phyloP scores from a whole-genome alignment of 2,113 vertebrate genomes.

The Craseonycteris thonglongyai region DNA sequence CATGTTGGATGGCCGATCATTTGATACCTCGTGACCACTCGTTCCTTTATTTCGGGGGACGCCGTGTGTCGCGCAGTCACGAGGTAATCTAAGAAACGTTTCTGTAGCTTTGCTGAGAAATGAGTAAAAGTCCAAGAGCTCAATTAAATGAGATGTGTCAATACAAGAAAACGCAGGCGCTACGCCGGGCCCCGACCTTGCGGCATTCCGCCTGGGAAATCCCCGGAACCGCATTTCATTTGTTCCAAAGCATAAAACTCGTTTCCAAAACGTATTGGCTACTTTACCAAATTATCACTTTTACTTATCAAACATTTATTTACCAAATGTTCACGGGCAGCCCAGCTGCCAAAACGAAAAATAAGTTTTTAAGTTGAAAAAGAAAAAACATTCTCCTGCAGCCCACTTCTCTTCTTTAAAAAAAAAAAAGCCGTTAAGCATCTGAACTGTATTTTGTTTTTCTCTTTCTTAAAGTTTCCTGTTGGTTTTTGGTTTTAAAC shows the following conservation, averaged over 20 bases:
- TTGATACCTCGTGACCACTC: too few species aligned
- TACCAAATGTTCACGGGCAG: conserved; percentile 59
- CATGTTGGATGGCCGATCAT: too few species aligned
- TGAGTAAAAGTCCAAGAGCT: conserved; percentile 63
- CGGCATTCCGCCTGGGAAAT: too few species aligned
- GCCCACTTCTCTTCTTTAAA: conserved; percentile 18
- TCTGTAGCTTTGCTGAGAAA: conserved; percentile 34
- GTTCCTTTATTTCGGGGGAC: conserved; percentile 41
- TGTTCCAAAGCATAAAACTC: conserved; percentile 52
- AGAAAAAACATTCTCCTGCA: conserved; percentile 47
- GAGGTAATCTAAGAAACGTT: conserved; percentile 35
- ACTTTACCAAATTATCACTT: conserved; percentile 29
- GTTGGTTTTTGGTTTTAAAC: conserved; percentile 25
- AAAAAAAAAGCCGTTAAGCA: background rate
- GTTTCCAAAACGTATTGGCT: conserved; percentile 1
- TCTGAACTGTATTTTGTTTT: background rate
- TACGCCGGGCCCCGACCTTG: too few species aligned
- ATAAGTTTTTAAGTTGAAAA: conserved; percentile 37
- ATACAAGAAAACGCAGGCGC: conserved; percentile 57
- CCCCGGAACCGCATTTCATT: background rate
- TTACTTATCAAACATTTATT: conserved; percentile 62
- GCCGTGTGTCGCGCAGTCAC: too few species aligned
- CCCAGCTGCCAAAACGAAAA: conserved; percentile 44
- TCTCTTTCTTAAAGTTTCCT: conserved; percentile 22
- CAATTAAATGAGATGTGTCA: conserved; percentile 57